Evolutionary conservation across 2,888 invertebrate species (phyloP), one percentile per base, ranked within the genome.

Genomic region (Cyrtodaria siliqua): DNA sequence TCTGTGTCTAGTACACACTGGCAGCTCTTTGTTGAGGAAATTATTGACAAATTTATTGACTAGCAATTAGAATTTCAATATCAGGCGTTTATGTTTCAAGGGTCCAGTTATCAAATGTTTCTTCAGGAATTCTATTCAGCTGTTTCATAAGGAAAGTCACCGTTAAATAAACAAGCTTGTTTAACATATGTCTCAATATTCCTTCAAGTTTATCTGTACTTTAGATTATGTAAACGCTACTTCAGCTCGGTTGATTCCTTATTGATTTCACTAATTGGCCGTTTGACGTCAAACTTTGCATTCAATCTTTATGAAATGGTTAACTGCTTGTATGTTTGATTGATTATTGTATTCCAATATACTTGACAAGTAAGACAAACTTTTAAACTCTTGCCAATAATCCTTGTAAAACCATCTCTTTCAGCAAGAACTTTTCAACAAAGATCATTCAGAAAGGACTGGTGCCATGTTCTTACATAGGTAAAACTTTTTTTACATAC

Each of bases 31-130:
- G 27, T 53, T 29, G 53, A 27, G n/a, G 12, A 53, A 53, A 53
- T 23, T 66, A 66, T 57, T 66, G 66, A 66, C 49, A 61, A 53
- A 20, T 56, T 61, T 70, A 49, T 70, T 62, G 53, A 70, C 62
- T 55, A 56, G 59, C 42, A 55, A 62, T 70, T 70, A 70, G 56
- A 70, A 56, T 49, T 70, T 61, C 62, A 62, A 29, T 55, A 38
- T 61, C 33, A 44, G 55, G 27, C 23, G 33, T 42, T 47, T 60
- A 18, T 61, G 60, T 47, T 61, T 53, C 53, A 44, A 60, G 60
- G 42, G 59, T 40, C n/a, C 47, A 24, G 60, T 70, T 62, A 50
- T 62, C 50, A 71, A 60, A 59, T 18, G 24, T 50, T 60, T 26
- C 68, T 18, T 24, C 24, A 18, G 44, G 53, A 64, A 50, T 26